Percentiles rank a stretch among this genome's conserved stretches.
phyloP scores from a whole-genome alignment of 1,140 invertebrate species.

The Pantala flavescens region DNA sequence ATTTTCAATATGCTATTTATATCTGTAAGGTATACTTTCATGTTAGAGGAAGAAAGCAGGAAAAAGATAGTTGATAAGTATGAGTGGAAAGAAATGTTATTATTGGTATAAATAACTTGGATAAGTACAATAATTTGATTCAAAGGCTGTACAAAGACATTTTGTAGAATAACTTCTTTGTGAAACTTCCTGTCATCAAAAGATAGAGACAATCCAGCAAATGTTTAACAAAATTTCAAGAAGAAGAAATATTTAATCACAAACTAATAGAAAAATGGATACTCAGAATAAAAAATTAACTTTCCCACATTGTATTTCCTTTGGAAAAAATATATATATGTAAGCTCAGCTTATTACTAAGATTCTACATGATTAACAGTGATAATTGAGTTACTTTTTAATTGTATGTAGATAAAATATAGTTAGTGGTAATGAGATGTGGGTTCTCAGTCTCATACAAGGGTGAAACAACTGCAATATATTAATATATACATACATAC shows the following conservation, averaged over 20 bases:
- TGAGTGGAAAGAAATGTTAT: no score
- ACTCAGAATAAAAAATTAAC: constrained; percentile 4
- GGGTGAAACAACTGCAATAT: constrained; percentile 9
- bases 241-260: background rate
- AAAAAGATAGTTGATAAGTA: no score
- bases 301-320: constrained; percentile 2
- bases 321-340: constrained; percentile 8
- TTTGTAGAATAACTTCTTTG: background rate
- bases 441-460: constrained; percentile 5
- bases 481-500: background rate
- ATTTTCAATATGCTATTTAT: no score
- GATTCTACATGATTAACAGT: constrained; percentile 4
- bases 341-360: constrained; percentile 6
- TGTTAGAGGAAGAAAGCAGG: no score
- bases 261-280: background rate
- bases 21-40: no score
- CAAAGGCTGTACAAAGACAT: background rate
- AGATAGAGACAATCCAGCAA: background rate
- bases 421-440: constrained; percentile 6
- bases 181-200: background rate
- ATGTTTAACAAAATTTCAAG: background rate
- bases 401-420: constrained; percentile 11
- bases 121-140: no score
- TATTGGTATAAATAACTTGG: no score
- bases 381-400: constrained; percentile 8